phyloP scores from a whole-genome alignment of 2,888 invertebrate genomes.

The Brachynemurus nebulosus region DNA sequence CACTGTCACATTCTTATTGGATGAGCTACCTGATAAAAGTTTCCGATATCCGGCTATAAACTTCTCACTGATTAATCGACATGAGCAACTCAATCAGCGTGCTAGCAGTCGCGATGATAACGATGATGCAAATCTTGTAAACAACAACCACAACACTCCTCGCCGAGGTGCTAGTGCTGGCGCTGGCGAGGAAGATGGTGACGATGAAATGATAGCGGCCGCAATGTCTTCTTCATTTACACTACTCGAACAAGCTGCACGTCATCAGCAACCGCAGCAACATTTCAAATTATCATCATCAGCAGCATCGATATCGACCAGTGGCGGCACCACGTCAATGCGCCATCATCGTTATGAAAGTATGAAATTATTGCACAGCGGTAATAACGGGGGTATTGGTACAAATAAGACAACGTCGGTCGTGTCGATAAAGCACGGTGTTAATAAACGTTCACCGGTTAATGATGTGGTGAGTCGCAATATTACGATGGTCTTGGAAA shows the following conservation, averaged over 20 bases:
- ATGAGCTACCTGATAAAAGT: neutral
- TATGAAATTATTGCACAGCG: slow-evolving; percentile 11
- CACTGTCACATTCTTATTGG: neutral
- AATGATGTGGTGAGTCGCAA: slow-evolving; percentile 68
- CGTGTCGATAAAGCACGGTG: neutral
- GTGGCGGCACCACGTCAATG: neutral
- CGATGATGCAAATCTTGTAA: no score
- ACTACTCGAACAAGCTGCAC: no score
- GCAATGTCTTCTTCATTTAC: no score
- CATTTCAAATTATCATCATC: no score
- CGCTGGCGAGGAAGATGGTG: no score
- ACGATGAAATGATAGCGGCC: no score
- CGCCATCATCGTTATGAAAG: slow-evolving; percentile 4
- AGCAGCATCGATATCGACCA: neutral
- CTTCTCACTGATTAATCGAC: neutral
- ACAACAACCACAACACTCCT: no score
- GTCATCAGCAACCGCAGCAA: neutral
- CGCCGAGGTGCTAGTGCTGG: no score
- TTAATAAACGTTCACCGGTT: slow-evolving; percentile 34
- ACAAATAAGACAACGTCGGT: neutral
- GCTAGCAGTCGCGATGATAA: no score
- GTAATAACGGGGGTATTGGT: no score
- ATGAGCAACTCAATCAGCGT: no score
- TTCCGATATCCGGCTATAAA: neutral
- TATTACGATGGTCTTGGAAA: slow-evolving; percentile 73